Conservation (phyloP, 37 sponge, comb jelly and placozoan genomes). For the Spongilla lacustris region DNA sequence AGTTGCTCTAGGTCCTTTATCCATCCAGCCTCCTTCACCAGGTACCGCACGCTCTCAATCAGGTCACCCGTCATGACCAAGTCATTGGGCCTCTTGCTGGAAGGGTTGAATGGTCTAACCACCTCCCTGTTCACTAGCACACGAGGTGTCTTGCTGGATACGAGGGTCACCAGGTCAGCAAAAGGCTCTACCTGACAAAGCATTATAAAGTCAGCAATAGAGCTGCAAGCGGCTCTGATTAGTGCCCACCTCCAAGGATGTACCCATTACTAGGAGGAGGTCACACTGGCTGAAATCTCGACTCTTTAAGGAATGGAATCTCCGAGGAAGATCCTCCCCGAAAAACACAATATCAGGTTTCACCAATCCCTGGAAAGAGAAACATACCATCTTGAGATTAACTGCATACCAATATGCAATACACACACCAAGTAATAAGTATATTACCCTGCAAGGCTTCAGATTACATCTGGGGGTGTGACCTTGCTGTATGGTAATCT, state of each 20-base stretch:
- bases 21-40: slow-evolving; percentile 73
- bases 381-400: neutral
- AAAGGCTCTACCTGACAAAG: slow-evolving; percentile 87
- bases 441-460: slow-evolving; percentile 56
- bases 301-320: slow-evolving; percentile 81
- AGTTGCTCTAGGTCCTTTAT: slow-evolving; percentile 50
- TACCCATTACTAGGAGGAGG: slow-evolving; percentile 93
- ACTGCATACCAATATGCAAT: neutral
- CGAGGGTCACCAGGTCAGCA: slow-evolving; percentile 77
- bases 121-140: slow-evolving; percentile 88
- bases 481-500: slow-evolving; percentile 10
- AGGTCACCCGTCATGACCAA: slow-evolving; percentile 76
- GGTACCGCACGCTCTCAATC: slow-evolving; percentile 40
- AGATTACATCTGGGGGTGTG: slow-evolving; percentile 56
- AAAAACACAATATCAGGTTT: slow-evolving; percentile 98
- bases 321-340: slow-evolving; percentile 88
- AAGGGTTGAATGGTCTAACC: slow-evolving; percentile 79
- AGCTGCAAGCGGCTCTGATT: neutral
- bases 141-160: slow-evolving; percentile 61
- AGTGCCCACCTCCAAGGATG: slow-evolving; percentile 79
- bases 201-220: neutral
- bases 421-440: neutral
- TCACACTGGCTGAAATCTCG: slow-evolving; percentile 86
- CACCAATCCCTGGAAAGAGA: slow-evolving; percentile 65
- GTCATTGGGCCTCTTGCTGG: slow-evolving; percentile 57